Evolutionary conservation across 2,888 invertebrate species (phyloP), one percentile per base, ranked within the genome.

Genomic region (Ethmia dodecea): DNA sequence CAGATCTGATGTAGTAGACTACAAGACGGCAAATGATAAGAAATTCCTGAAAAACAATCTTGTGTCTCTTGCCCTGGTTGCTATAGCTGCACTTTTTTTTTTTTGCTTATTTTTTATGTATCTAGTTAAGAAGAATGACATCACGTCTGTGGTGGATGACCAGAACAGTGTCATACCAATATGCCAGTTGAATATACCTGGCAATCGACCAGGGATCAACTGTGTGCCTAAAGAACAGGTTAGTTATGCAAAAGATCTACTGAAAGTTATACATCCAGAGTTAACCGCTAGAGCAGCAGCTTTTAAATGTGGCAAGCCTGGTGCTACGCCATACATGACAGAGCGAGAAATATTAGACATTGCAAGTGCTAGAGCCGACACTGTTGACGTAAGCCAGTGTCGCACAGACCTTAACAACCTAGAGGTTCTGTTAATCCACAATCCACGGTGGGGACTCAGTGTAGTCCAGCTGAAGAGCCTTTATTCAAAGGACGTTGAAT

Each of bases 381-480:
- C 58, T 8, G 42, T 60, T 4, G 83, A 81, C 43, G 45, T 60
- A 28, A 71, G 86, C 67, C 83, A 88, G 42, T 79, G 89, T 44
- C 77, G 86, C 42, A 81, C 76, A 26, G 91, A 89, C 63, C 72
- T 90, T 12, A 87, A 89, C 46, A 92, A 91, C 57, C 86, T 92
- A 31, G 89, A 93, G 58, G 89, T 94, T 29, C 73, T 94, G 29
- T 86, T 92, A 9, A 86, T 91, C 24, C 86, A 87, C 40, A 94
- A 94, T 67, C 92, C 92, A 0, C 88, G 91, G 31, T 93, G 93
- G 94, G 92, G 91, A 6, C 86, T 94, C 9, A 88, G 86, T 45
- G 84, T 93, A 9, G 86, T 91, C 5, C 72, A 84, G 44, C 43
- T 72, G 1, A 70, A 78, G 28, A 79, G 58, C 30, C 47, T 70